These are phyloP conservation scores for Spondyliosoma cantharus DNA, from an alignment of 2,797 vertebrate genomes.

Conservation along the genomic window DNA sequence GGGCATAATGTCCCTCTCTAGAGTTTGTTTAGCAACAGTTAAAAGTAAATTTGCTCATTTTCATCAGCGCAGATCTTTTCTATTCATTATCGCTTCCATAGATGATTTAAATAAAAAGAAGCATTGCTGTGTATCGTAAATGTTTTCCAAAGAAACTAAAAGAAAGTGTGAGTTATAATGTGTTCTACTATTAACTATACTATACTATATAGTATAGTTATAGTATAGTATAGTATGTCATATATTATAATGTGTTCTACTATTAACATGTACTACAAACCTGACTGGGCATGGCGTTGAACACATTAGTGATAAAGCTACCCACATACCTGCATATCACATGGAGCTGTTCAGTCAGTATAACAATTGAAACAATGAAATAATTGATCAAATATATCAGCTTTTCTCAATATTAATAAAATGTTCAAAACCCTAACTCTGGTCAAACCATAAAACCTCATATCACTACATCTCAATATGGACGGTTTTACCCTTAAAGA, in stretches of 20 bases:
- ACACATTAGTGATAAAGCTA: neutral
- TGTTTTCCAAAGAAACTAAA: neutral
- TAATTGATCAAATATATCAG: neutral
- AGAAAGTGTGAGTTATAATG: neutral
- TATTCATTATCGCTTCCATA: neutral
- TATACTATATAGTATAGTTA: no score
- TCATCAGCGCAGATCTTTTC: neutral
- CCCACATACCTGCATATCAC: neutral
- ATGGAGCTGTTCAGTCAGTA: neutral
- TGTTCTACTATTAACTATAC: neutral
- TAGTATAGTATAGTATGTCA: no score
- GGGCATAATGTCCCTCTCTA: no score
- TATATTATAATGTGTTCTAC: no score
- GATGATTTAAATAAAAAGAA: neutral
- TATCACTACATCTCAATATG: neutral
- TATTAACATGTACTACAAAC: neutral
- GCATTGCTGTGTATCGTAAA: neutral
- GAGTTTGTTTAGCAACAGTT: neutral
- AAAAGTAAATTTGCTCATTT: neutral
- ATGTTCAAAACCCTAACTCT: constrained; percentile 3
- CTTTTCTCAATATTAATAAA: neutral
- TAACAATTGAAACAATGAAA: neutral
- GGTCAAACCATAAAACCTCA: constrained; percentile 13
- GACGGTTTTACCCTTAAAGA: constrained; percentile 15
- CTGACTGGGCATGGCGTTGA: neutral